A percentile compares a stretch with the other conserved stretches of the same genome.
These are phyloP conservation scores for Syngnathoides biaculeatus DNA, from an alignment of 2,113 vertebrate species.

Conservation along the genomic window DNA sequence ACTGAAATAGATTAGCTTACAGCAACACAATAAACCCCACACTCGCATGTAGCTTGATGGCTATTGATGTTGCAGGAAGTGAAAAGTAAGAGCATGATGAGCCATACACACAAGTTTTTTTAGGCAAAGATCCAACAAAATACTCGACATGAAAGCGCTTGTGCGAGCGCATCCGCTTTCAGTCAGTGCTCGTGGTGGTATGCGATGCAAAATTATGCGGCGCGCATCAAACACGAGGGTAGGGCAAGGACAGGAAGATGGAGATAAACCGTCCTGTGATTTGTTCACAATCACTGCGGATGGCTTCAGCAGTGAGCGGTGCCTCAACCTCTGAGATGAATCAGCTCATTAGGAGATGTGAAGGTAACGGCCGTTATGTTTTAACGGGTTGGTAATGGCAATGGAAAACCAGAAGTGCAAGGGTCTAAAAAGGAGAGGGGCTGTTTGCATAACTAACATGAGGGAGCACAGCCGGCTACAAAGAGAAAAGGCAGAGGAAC, in stretches of 20 bases:
- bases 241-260: slow-evolving; percentile 16
- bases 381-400: slow-evolving; percentile 46
- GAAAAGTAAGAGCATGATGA: slow-evolving; percentile 23
- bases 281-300: slow-evolving; percentile 30
- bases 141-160: slow-evolving; percentile 46
- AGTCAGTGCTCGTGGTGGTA: slow-evolving; percentile 20
- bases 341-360: slow-evolving; percentile 26
- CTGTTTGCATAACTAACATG: slow-evolving; percentile 55
- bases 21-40: slow-evolving; percentile 52
- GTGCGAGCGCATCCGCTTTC: slow-evolving; percentile 28
- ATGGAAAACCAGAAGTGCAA: slow-evolving; percentile 43
- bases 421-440: slow-evolving; percentile 34
- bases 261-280: slow-evolving; percentile 36
- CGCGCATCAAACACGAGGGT: slow-evolving; percentile 15
- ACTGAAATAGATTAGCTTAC: slow-evolving; percentile 60
- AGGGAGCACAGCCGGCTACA: slow-evolving; percentile 26
- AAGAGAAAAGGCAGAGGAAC: slow-evolving; percentile 25
- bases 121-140: slow-evolving; percentile 33
- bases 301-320: slow-evolving; percentile 28
- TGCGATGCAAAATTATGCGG: slow-evolving; percentile 42
- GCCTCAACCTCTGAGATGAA: slow-evolving; percentile 43
- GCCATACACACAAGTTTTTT: slow-evolving; percentile 38
- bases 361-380: slow-evolving; percentile 40
- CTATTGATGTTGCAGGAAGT: slow-evolving; percentile 45
- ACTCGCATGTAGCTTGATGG: slow-evolving; percentile 33